Percentiles rank a stretch among this genome's conserved stretches.
These are phyloP conservation scores for Moxostoma hubbsi DNA, from an alignment of 2,797 vertebrate species.

Conservation along the genomic window DNA sequence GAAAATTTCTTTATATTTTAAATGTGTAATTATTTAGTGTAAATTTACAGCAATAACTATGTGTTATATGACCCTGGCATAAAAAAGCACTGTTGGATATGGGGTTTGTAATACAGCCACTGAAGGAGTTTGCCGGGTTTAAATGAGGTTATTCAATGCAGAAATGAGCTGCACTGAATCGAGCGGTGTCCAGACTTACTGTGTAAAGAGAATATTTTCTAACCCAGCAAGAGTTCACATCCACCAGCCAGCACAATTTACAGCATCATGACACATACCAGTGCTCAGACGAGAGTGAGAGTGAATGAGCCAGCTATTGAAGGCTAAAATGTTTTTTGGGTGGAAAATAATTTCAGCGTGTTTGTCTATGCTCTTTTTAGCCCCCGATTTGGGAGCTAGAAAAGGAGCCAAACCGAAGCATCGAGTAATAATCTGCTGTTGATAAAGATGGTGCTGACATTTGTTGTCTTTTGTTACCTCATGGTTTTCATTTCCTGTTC, in stretches of 20 bases:
- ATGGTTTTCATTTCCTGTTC: constrained; percentile 42
- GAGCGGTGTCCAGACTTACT: constrained; percentile 40
- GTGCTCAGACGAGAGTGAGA: constrained; percentile 69
- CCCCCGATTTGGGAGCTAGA: not conserved
- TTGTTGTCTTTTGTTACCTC: constrained; percentile 27
- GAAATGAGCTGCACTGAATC: not conserved
- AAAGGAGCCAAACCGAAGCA: not conserved
- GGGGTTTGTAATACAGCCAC: too few relatives aligned
- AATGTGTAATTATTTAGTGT: too few relatives aligned
- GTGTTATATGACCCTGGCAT: too few relatives aligned
- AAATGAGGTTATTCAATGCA: not conserved
- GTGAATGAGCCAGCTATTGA: constrained; percentile 38
- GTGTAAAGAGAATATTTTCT: constrained; percentile 73
- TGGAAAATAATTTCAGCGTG: not conserved
- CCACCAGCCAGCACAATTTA: constrained; percentile 76
- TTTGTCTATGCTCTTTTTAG: not conserved
- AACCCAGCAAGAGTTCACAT: constrained; percentile 78
- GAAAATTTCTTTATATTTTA: too few relatives aligned
- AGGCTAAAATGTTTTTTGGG: constrained; percentile 9
- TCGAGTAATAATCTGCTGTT: not conserved
- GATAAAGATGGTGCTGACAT: constrained; percentile 10
- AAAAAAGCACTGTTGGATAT: too few relatives aligned
- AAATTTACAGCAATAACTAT: too few relatives aligned
- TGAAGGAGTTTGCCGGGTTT: not conserved
- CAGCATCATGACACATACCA: constrained; percentile 78